Percentiles rank a stretch among this genome's conserved stretches.
phyloP scores from a whole-genome alignment of 2,888 invertebrate genomes.

The Carcina quercana region DNA sequence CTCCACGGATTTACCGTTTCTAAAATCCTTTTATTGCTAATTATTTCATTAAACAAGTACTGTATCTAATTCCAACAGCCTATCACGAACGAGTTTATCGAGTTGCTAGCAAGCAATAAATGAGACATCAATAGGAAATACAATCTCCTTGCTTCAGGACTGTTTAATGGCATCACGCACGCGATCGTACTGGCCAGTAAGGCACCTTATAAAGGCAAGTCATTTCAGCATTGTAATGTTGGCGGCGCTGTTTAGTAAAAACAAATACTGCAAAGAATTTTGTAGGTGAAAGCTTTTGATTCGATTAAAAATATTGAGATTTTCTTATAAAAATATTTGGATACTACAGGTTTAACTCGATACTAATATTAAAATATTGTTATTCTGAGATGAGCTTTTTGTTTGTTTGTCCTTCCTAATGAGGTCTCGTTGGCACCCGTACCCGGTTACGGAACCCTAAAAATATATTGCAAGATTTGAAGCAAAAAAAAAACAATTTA shows the following conservation, averaged over 20 bases:
- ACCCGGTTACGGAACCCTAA: neutral
- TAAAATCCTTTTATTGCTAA: too few relatives aligned
- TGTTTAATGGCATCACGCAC: conserved; percentile 23
- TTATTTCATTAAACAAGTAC: too few relatives aligned
- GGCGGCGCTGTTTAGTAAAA: neutral
- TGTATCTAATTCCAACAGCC: too few relatives aligned
- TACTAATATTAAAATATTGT: neutral
- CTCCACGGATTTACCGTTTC: too few relatives aligned
- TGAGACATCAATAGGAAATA: conserved; percentile 27
- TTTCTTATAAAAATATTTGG: neutral
- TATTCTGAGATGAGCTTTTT: neutral
- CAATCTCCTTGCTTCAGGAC: conserved; percentile 16
- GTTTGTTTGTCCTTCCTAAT: too few relatives aligned
- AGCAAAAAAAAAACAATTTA: neutral
- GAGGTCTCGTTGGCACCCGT: too few relatives aligned
- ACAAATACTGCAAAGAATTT: neutral
- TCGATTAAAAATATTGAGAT: neutral
- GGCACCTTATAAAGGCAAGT: too few relatives aligned
- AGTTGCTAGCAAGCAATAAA: conserved; percentile 14
- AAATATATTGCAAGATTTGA: neutral
- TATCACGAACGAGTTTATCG: too few relatives aligned
- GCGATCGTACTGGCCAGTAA: conserved; percentile 16
- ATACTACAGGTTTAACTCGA: neutral
- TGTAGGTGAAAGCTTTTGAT: neutral
- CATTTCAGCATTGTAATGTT: too few relatives aligned